Conservation (phyloP, 2,113 vertebrate genomes). For the Addax nasomaculatus region DNA sequence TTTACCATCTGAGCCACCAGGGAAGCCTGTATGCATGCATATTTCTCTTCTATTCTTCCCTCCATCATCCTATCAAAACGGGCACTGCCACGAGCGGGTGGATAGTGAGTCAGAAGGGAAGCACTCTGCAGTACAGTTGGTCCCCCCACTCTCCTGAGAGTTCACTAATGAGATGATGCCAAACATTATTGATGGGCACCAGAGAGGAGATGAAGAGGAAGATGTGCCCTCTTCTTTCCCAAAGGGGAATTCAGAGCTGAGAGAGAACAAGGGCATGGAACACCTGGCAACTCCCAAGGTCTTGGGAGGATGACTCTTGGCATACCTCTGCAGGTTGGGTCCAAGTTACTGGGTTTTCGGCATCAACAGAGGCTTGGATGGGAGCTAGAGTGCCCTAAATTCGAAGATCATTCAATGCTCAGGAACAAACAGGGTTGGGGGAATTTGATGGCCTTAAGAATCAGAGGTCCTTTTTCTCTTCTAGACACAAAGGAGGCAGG, state of each 20-base stretch:
- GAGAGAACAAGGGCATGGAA: neutral
- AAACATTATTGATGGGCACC: too few species aligned
- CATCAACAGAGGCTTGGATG: neutral
- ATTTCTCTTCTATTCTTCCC: neutral
- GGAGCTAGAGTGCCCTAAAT: neutral
- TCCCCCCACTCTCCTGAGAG: neutral
- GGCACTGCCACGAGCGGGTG: neutral
- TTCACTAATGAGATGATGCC: neutral
- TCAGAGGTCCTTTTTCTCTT: neutral
- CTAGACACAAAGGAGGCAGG: neutral
- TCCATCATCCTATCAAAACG: neutral
- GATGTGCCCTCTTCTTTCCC: neutral
- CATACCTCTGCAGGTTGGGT: fast-evolving
- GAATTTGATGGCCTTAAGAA: too few species aligned
- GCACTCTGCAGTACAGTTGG: fast-evolving
- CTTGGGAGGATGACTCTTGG: fast-evolving
- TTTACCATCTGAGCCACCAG: neutral
- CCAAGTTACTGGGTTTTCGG: neutral
- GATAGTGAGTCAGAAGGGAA: too few species aligned
- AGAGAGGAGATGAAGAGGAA: neutral
- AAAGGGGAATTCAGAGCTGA: neutral
- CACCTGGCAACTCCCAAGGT: fast-evolving
- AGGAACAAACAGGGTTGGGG: fast-evolving
- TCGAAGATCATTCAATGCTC: fast-evolving
- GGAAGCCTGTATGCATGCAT: neutral